A percentile compares a stretch with the other conserved stretches of the same genome.
phyloP scores from a whole-genome alignment of 1,140 invertebrate species.

The Sitophilus oryzae region DNA sequence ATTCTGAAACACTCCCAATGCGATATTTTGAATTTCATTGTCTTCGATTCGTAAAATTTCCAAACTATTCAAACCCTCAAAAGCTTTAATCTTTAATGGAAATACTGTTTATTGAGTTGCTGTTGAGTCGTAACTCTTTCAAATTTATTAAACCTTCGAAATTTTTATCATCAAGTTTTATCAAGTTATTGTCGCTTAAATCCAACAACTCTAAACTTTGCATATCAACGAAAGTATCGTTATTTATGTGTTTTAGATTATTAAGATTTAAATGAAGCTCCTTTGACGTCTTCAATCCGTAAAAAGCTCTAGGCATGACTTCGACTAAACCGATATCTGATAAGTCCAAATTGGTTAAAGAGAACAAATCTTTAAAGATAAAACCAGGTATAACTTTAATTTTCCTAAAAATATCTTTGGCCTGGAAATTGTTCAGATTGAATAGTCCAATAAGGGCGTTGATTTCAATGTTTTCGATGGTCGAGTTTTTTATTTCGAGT shows the following conservation, averaged over 20 bases:
- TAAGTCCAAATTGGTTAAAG: constrained; percentile 3
- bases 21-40: constrained; percentile 10
- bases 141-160: constrained; percentile 5
- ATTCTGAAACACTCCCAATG: constrained; percentile 11
- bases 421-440: neutral
- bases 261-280: too few species aligned
- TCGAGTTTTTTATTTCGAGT: neutral
- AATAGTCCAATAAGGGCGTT: constrained; percentile 11
- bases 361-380: constrained; percentile 3
- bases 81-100: neutral
- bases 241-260: too few species aligned
- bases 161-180: neutral
- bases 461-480: neutral
- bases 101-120: neutral
- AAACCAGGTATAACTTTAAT: neutral
- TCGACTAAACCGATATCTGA: neutral
- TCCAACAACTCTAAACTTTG: neutral
- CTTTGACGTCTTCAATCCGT: too few species aligned
- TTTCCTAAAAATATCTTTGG: neutral
- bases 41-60: constrained; percentile 4
- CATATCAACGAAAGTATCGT: too few species aligned
- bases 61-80: neutral
- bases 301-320: constrained; percentile 6
- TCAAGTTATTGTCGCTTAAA: constrained; percentile 12
- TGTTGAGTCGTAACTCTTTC: neutral